Percentiles rank a stretch among this genome's conserved stretches.
phyloP scores from a whole-genome alignment of 1,140 invertebrate species.

The Zaprionus nigranus region DNA sequence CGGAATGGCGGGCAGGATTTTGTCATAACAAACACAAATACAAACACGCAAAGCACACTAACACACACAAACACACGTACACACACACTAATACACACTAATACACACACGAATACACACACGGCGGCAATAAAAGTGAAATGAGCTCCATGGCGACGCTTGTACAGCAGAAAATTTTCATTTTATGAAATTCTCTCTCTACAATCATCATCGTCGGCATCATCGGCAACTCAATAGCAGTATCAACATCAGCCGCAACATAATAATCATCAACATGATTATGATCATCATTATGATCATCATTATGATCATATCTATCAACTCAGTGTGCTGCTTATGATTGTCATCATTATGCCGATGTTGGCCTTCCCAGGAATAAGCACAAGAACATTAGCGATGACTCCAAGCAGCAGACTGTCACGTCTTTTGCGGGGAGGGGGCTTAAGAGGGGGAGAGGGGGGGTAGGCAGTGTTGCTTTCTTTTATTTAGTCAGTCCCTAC shows the following conservation, averaged over 20 bases:
- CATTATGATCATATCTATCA: not conserved
- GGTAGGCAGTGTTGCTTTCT: constrained; percentile 17
- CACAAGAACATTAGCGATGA: constrained; percentile 12
- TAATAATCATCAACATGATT: constrained; percentile 12
- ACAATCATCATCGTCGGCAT: constrained; percentile 16
- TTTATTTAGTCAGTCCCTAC: constrained; percentile 25
- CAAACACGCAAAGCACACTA: not conserved
- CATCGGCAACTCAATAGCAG: constrained; percentile 6
- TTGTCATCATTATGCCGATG: constrained; percentile 15
- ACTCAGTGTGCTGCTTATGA: constrained; percentile 6
- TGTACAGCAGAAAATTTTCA: constrained; percentile 46
- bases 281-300: constrained; percentile 1
- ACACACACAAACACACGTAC: not conserved
- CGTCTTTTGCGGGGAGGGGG: constrained; percentile 13
- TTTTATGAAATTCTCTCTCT: constrained; percentile 46
- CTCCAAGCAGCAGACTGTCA: constrained; percentile 34
- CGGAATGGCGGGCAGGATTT: constrained; percentile 22
- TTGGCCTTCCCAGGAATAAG: constrained; percentile 13
- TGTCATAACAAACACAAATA: constrained; percentile 20
- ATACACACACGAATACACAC: not conserved
- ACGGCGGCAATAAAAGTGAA: constrained; percentile 45
- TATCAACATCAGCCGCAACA: constrained; percentile 7
- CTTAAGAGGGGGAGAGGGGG: not conserved
- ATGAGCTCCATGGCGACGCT: constrained; percentile 36
- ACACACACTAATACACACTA: not conserved